Base-by-base conservation (phyloP, 2,113 vertebrate genomes). In the Cepphus grylle region DNA sequence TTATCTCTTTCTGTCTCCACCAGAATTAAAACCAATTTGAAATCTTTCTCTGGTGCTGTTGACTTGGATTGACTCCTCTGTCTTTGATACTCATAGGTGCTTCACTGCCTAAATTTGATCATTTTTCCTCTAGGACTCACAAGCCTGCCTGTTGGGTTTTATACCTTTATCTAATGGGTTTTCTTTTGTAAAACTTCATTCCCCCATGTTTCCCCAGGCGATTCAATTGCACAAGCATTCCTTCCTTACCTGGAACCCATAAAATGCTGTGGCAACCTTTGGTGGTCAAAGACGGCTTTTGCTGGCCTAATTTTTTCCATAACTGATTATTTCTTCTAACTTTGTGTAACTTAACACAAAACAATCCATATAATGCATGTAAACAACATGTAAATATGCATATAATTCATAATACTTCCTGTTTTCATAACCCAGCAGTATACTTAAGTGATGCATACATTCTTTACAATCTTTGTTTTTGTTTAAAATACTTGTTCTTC, bases 121-220 rank as follows among this genome's bases (percentile, higher is more conserved):
- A 52, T 80, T 74, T 84, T 71, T 77, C 4, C 25, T 50, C 8
- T 9, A 42, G 9, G 11, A 63, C 47, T 53, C 26, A 25, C 12
- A 59, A n/a, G 14, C n/a, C 21, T 34, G 16, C 1, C 11, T 47
- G 4, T 59, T 67, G 22, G 15, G 6, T 56, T 19, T 62, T 47
- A 43, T 2, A 52, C 2, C 4, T 55, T 65, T 56, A 50, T 30
- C 11, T 40, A n/a, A 55, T 10, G 19, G 8, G 0, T 1, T 72
- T 67, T 38, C 4, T 72, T 72, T 73, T 53, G 12, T 19, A 87
- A 84, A 73, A 78, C 16, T 43, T 67, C 3, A 65, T 69, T 42
- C 17, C 30, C 4, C 5, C 1, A 2, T 30, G 3, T 59, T 69
- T 73, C 10, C 12, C 17, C 16, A 63, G 11, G 8, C 9, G 2